Evolutionary conservation across 1,140 invertebrate species (phyloP).

Genomic region (Trichoplusia ni): DNA sequence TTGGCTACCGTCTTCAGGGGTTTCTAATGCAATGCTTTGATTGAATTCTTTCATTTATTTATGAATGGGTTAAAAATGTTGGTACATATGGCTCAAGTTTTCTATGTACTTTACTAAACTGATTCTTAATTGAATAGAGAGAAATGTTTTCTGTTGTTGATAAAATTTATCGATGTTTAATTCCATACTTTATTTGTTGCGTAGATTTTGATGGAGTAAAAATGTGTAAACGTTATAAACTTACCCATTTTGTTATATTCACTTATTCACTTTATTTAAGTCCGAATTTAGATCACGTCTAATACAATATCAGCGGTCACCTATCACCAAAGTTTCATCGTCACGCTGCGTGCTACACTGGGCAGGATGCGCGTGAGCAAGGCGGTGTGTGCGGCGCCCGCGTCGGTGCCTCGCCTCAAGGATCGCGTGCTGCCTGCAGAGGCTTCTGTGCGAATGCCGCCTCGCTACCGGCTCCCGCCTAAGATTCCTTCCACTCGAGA

Average conservation of each 20-base stretch:
- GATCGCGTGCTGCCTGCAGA: slow-evolving; percentile 70
- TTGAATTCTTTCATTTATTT: too few relatives aligned
- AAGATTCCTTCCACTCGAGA: slow-evolving; percentile 72
- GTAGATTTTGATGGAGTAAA: not conserved
- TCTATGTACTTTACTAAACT: too few relatives aligned
- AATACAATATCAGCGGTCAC: slow-evolving; percentile 49
- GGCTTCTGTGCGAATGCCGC: slow-evolving; percentile 75
- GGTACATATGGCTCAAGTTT: too few relatives aligned
- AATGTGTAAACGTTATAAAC: slow-evolving; percentile 33
- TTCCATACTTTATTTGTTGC: too few relatives aligned
- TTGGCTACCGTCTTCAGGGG: not conserved
- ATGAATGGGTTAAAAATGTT: too few relatives aligned
- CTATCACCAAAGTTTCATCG: slow-evolving; percentile 64
- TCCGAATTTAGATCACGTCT: slow-evolving; percentile 59
- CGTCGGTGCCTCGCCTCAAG: slow-evolving; percentile 51
- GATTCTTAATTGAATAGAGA: too few relatives aligned
- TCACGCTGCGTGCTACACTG: slow-evolving; percentile 58
- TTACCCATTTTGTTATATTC: slow-evolving; percentile 69
- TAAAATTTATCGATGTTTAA: too few relatives aligned
- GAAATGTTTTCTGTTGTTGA: too few relatives aligned
- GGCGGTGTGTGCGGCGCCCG: slow-evolving; percentile 39
- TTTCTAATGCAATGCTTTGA: too few relatives aligned
- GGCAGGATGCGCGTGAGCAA: slow-evolving; percentile 51
- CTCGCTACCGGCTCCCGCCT: slow-evolving; percentile 51
- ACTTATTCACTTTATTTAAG: slow-evolving; percentile 64